phyloP scores from a whole-genome alignment of 2,113 vertebrate genomes.

The Peromyscus californicus region DNA sequence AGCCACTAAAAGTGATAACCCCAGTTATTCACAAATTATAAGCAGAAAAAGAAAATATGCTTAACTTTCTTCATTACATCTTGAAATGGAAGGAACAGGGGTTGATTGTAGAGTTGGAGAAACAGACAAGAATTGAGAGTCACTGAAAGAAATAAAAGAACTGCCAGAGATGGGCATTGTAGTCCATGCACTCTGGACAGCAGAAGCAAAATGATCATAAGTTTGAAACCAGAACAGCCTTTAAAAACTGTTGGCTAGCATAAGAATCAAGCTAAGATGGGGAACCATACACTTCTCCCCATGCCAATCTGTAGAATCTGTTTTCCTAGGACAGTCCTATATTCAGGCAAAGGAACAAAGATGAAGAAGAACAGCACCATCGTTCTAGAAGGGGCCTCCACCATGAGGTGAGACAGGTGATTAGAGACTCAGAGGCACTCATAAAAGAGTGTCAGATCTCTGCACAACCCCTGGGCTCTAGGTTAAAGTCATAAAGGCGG shows the following conservation, averaged over 20 bases:
- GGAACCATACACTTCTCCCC: neutral
- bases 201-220: neutral
- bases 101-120: neutral
- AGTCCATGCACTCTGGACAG: neutral
- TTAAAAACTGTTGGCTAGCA: neutral
- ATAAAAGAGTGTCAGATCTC: neutral
- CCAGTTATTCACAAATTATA: neutral
- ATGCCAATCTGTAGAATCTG: neutral
- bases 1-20: neutral
- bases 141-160: neutral
- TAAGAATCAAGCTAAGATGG: neutral
- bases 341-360: neutral
- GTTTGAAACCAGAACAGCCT: neutral
- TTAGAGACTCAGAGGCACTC: neutral
- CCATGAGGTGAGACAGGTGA: neutral
- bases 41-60: neutral
- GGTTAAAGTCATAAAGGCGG: no score
- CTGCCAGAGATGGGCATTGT: neutral
- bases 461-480: neutral
- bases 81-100: neutral
- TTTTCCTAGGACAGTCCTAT: neutral
- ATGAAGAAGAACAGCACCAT: neutral
- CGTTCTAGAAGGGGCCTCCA: neutral
- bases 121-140: neutral
- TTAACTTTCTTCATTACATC: neutral